These are phyloP conservation scores for Gonioctena quinquepunctata DNA, from an alignment of 1,140 invertebrate species.

Conservation along the genomic window DNA sequence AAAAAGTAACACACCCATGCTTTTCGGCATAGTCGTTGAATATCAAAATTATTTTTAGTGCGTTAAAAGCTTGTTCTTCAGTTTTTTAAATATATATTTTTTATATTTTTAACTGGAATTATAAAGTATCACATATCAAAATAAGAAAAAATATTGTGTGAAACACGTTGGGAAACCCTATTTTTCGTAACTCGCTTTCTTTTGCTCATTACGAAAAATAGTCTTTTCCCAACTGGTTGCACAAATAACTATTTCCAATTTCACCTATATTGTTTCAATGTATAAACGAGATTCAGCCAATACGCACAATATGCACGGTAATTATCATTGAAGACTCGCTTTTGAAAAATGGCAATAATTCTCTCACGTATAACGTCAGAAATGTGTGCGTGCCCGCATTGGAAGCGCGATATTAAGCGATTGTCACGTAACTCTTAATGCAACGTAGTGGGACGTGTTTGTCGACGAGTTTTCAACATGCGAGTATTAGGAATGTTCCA, in stretches of 20 bases:
- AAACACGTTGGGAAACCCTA: too few relatives aligned
- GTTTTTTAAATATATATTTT: too few relatives aligned
- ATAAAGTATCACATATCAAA: too few relatives aligned
- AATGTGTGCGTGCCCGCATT: neutral
- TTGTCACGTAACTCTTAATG: slow-evolving; percentile 1
- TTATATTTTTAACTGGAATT: too few relatives aligned
- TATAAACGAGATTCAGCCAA: neutral
- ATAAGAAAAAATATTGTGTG: too few relatives aligned
- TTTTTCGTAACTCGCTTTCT: neutral
- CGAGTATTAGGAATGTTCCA: neutral
- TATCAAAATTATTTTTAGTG: too few relatives aligned
- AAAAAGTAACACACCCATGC: too few relatives aligned
- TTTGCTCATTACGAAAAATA: too few relatives aligned
- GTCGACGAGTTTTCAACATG: neutral
- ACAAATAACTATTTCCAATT: neutral
- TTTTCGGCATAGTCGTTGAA: too few relatives aligned
- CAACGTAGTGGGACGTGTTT: neutral
- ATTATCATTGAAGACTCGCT: neutral
- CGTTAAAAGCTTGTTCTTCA: too few relatives aligned
- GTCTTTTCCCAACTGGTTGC: too few relatives aligned
- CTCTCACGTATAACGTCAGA: neutral
- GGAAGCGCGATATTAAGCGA: neutral
- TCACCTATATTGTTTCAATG: neutral
- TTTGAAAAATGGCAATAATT: neutral
- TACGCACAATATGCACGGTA: neutral